These are phyloP conservation scores for Saccostrea cuccullata DNA, from an alignment of 1,140 invertebrate genomes.

Conservation along the genomic window DNA sequence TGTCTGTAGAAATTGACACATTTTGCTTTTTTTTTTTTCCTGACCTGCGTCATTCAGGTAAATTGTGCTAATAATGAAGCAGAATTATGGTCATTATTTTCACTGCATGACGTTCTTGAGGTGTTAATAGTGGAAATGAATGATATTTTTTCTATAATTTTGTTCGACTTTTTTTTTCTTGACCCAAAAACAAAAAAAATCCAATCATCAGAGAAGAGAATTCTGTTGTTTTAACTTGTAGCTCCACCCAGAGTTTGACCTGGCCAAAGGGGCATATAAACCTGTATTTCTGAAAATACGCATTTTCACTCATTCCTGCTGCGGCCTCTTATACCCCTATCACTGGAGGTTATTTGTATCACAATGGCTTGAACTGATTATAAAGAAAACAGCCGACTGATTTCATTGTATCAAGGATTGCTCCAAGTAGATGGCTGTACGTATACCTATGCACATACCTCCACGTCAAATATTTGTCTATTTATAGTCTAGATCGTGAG, in stretches of 20 bases:
- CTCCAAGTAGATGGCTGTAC: not conserved
- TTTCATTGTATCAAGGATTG: conserved; percentile 12
- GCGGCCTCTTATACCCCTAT: not conserved
- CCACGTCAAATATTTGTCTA: conserved; percentile 24
- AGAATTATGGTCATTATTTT: conserved; percentile 3
- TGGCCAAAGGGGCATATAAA: not conserved
- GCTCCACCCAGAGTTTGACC: not conserved
- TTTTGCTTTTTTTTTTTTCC: not conserved
- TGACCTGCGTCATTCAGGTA: not conserved
- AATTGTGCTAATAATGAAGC: not conserved
- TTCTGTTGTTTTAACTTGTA: not conserved
- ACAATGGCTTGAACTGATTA: not conserved
- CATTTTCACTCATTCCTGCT: not conserved
- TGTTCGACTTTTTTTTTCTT: no score
- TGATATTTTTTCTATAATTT: not conserved
- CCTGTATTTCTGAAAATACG: not conserved
- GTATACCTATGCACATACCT: conserved; percentile 23
- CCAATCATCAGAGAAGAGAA: not conserved
- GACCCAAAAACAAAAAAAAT: no score
- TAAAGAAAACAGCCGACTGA: conserved; percentile 16
- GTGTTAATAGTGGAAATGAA: not conserved
- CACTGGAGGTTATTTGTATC: not conserved
- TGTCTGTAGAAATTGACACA: not conserved
- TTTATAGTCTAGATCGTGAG: conserved; percentile 23
- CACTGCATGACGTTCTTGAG: not conserved